phyloP scores from a whole-genome alignment of 2,888 invertebrate species.

The Podabrus alpinus region DNA sequence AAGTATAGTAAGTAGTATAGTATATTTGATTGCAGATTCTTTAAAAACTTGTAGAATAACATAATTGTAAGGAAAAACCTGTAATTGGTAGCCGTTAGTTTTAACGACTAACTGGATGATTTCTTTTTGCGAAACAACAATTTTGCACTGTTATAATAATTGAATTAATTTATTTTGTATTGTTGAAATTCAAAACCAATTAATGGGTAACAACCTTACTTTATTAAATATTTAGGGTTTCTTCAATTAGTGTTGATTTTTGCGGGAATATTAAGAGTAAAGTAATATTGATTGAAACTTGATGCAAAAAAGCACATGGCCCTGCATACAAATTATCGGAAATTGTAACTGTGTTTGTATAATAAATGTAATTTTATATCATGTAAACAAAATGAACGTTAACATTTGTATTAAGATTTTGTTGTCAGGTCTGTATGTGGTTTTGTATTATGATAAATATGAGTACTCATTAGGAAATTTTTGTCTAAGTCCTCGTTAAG shows the following conservation, averaged over 20 bases:
- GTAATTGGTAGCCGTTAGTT: neutral
- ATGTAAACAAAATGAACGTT: neutral
- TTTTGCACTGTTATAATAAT: no score
- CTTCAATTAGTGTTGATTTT: neutral
- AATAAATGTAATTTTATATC: no score
- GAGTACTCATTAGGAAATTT: neutral
- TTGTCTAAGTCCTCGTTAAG: neutral
- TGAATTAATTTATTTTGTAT: neutral
- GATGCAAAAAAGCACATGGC: neutral
- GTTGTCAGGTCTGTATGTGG: neutral
- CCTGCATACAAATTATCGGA: neutral
- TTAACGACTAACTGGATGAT: no score
- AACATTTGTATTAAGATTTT: neutral
- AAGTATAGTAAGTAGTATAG: no score
- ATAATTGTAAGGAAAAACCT: neutral
- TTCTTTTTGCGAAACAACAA: no score
- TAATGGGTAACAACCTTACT: neutral
- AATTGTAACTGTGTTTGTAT: neutral
- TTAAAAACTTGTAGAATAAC: neutral
- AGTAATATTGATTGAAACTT: neutral
- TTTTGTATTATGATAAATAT: neutral
- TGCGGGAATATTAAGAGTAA: neutral
- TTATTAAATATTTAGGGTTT: neutral
- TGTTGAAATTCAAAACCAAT: neutral
- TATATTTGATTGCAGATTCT: neutral